A percentile compares a stretch with the other conserved stretches of the same genome.
Conservation (phyloP, 1,140 invertebrate species). For the Asobara japonica region DNA sequence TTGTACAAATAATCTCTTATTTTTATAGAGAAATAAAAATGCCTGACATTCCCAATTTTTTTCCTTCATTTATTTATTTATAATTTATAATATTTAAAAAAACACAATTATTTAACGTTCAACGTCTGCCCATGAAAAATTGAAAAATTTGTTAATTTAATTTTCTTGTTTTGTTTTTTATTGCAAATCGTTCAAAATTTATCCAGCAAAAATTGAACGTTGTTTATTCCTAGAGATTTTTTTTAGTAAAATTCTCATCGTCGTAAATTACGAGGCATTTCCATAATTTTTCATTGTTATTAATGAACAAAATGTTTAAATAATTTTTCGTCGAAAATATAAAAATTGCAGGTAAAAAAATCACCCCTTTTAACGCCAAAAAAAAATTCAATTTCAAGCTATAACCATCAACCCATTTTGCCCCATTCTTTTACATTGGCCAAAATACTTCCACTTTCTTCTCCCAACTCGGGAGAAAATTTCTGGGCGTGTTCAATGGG, state of each 20-base stretch:
- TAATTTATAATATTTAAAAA: background rate
- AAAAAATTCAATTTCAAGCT: background rate
- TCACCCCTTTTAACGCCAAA: too few species aligned
- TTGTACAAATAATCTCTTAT: background rate
- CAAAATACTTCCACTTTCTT: too few species aligned
- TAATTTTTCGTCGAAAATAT: too few species aligned
- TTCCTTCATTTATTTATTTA: background rate
- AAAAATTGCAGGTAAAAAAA: too few species aligned
- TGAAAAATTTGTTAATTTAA: background rate
- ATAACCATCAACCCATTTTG: too few species aligned
- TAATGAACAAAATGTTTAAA: too few species aligned
- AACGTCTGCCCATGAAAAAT: background rate
- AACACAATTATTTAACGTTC: background rate
- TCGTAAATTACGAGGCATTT: background rate
- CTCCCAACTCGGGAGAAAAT: too few species aligned
- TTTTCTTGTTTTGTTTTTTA: background rate
- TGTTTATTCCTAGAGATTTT: background rate
- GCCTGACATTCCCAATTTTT: background rate
- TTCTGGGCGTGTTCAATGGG: too few species aligned
- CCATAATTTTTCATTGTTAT: too few species aligned
- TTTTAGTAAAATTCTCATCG: background rate
- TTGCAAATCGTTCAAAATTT: conserved; percentile 28
- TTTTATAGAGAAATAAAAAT: background rate
- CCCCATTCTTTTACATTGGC: too few species aligned
- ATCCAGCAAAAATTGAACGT: conserved; percentile 27